These are phyloP conservation scores for Branchellion lobata DNA, from an alignment of 2,888 invertebrate genomes.

Conservation along the genomic window DNA sequence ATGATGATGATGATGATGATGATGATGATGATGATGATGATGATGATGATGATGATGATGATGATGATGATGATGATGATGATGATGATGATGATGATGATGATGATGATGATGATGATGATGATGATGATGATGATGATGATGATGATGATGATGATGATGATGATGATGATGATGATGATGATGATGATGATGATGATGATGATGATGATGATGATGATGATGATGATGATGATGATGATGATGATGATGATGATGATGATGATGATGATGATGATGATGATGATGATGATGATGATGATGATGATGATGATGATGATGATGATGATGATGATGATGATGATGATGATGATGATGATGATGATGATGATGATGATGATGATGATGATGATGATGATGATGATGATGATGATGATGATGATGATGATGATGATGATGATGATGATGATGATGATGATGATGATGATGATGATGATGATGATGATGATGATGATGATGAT, in stretches of 20 bases:
- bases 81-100: conserved; percentile 33
- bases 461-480: conserved; percentile 38
- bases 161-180: conserved; percentile 32
- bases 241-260: conserved; percentile 32
- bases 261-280: conserved; percentile 3
- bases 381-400: conserved; percentile 40
- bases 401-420: conserved; percentile 39
- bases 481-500: conserved; percentile 34
- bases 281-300: not conserved
- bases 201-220: conserved; percentile 33
- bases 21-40: conserved; percentile 32
- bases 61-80: conserved; percentile 32
- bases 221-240: conserved; percentile 33
- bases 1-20: conserved; percentile 33
- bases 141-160: conserved; percentile 30
- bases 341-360: not conserved
- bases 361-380: not conserved
- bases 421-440: conserved; percentile 42
- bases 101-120: conserved; percentile 33
- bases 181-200: conserved; percentile 33
- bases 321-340: not conserved
- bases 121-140: conserved; percentile 33
- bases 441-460: conserved; percentile 43
- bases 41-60: conserved; percentile 31
- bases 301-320: not conserved